Evolutionary conservation across 2,888 invertebrate species (phyloP), one percentile per base, ranked within the genome.

Genomic region (Mycalesis mineus): DNA sequence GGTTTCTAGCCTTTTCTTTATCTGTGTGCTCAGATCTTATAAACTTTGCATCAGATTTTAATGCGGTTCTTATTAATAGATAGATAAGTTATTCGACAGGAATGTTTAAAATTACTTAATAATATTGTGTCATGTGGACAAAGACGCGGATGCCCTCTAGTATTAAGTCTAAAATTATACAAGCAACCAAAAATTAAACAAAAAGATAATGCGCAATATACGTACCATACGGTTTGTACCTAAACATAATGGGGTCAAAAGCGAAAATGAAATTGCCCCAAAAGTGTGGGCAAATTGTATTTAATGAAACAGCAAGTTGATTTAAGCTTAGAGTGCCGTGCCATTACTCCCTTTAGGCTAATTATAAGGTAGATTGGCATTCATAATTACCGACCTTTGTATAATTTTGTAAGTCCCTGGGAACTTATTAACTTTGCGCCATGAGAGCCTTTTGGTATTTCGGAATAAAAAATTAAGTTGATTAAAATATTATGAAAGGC

Each of bases 351-450:
- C 58, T 57, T 63, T 56, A 51, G 57, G 48, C 59, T 63, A 64
- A 65, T 65, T 64, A 64, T 63, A 64, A 62, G 58, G 60, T 60
- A 52, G 61, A 62, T 64, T 63, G 64, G 60, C 64, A 58, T 64
- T 58, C 60, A 62, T 62, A 65, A 65, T 65, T 63, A 64, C 60
- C 40, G 57, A 44, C 61, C 64, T 61, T 65, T 64, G 64, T 65
- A 60, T 62, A 61, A 63, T 64, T 62, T 61, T 49, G 51, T 39
- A 49, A 50, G 54, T 57, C 56, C 60, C 57, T 51, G 50, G 50
- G 55, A 61, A 61, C 48, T 62, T 65, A 63, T 63, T 61, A 63
- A 59, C 61, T 61, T 61, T 54, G 9, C 41, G 44, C 54, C 48
- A 57, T 55, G 54, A 53, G 42, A 40, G 56, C 56, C 54, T 56